Base-by-base conservation (phyloP, 1,140 invertebrate species). In the Platyura marginata region DNA sequence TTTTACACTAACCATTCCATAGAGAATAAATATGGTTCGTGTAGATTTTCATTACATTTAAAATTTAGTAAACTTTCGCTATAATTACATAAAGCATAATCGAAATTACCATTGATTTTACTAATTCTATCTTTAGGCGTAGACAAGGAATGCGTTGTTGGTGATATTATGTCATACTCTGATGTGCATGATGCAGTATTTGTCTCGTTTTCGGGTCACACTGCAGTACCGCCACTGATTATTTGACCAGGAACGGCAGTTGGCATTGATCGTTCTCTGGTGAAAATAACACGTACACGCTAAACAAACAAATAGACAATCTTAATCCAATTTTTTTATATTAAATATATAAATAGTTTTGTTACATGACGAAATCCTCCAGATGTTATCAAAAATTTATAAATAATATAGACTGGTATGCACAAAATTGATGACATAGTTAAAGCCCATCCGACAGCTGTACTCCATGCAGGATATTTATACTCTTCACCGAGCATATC, bases 371-470 rank as follows among this genome's bases (percentile, higher is more conserved):
- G 15, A 13, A 25, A 21, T 4, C 10, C 13, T 25, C 21, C 40
- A 3, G 22, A 15, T n/a, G 32, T 34, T 11, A 33, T 41, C 2
- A 25, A 19, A 9, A 33, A 68, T 60, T 88, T 84, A 62, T 84
- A 90, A 42, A 91, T 59, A 19, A 88, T 89, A 52, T 92, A 77
- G 21, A 81, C 65, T 15, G 90, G 90, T 52, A 98, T 96, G 66
- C 88, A 92, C 3, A 85, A 67, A 34, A 95, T 80, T 40, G 91
- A 94, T 18, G 91, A 95, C 10, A 77, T 77, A 4, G 92, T 92
- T 46, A 98, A 81, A 3, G 74, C 52, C 81, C 91, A 93, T 16
- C 93, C 93, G 29, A 96, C 70, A 18, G 80, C 64, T 57, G 92
- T 88, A 37, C 88, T 89, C 82, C 85, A 91, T 34, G 70, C 59